Evolutionary conservation across 2,113 vertebrate species (phyloP), one percentile per base, ranked within the genome.

Genomic region (Callipepla squamata): DNA sequence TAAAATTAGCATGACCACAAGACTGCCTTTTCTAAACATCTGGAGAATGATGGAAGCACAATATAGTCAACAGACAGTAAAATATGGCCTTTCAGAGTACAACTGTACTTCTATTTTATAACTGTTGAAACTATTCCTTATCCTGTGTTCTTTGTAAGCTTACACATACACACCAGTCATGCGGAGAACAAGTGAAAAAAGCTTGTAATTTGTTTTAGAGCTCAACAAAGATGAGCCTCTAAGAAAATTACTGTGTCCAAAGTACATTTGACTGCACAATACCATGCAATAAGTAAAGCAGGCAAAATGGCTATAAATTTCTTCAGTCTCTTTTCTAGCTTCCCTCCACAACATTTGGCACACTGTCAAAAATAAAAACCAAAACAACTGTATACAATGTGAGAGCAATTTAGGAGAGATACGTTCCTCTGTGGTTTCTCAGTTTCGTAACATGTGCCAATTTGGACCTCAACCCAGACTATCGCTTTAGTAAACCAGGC

Each of bases 341-440:
- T 53, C 26, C 26, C 38, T 45, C 11, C 26, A 15, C 6, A 3
- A 77, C 77, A 12, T 1, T 1, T 0, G 61, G 34, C 40, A 12
- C 8, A 0, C 8, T 44, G 28, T 6, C 74, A 36, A 59, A 53
- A 66, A 51, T n/a, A n/a, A 40, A 40, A 40, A 40, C 8, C 9
- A 40, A 40, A 40, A 40, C 40, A 40, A 6, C n/a, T 14, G 20
- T 0, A 23, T n/a, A 12, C 14, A 44, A 7, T 0, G 11, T 0
- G 2, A 34, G 9, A 65, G 22, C 38, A 12, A 55, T 42, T 28
- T 45, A 2, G 6, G 3, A 78, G 51, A 72, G 40, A 32, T 32
- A 13, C 0, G 0, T 14, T 13, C 17, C 63, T 36, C 8, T 26
- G 12, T 12, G 20, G 4, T 25, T 81, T 58, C 51, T 53, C 17